phyloP scores from a whole-genome alignment of 2,797 vertebrate genomes.

The Psittacula echo region DNA sequence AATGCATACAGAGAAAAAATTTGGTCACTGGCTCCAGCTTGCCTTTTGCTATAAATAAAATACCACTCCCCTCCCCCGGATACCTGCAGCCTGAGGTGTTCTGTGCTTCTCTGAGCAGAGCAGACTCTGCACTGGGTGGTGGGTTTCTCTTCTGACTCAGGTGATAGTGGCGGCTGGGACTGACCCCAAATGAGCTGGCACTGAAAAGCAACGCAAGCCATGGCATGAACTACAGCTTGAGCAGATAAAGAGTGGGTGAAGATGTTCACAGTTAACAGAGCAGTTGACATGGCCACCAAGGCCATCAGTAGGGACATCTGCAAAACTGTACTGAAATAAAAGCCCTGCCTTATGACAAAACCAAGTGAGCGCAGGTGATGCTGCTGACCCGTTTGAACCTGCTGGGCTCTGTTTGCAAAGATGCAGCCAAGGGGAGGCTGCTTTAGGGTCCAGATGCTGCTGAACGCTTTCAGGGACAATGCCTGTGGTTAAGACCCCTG shows the following conservation, averaged over 20 bases:
- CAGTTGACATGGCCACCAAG: not conserved
- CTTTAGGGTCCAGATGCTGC: not conserved
- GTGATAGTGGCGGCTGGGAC: conserved; percentile 42
- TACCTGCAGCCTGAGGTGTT: not conserved
- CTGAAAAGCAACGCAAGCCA: not conserved
- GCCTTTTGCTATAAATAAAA: not conserved
- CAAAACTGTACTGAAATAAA: not conserved
- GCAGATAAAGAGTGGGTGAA: conserved; percentile 44
- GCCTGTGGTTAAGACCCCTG: not conserved
- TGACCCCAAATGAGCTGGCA: not conserved
- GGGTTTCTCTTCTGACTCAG: not conserved
- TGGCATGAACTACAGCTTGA: conserved; percentile 16
- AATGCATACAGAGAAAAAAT: not conserved
- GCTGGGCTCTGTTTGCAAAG: not conserved
- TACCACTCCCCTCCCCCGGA: not conserved
- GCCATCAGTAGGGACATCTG: conserved; percentile 30
- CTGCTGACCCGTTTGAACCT: not conserved
- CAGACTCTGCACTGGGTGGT: not conserved
- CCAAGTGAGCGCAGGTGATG: not conserved
- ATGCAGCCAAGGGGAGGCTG: not conserved
- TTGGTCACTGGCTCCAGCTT: not conserved
- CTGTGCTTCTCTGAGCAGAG: not conserved
- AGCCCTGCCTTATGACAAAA: not conserved
- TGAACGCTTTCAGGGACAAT: not conserved
- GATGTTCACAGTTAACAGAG: not conserved